Conservation (phyloP, 1,140 invertebrate genomes). For the Diploscapter pachys region DNA sequence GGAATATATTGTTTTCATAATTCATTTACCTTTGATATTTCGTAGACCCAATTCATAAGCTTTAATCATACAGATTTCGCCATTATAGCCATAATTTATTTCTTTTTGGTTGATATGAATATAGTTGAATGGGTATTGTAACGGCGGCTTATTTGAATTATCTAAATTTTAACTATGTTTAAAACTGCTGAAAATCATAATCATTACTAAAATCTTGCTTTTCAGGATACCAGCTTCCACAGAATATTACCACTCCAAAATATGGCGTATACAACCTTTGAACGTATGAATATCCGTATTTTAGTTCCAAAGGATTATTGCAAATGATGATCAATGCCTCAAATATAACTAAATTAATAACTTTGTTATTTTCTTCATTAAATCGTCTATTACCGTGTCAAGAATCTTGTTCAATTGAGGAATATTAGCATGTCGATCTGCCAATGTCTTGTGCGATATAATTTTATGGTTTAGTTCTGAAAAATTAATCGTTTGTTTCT, state of each 20-base stretch:
- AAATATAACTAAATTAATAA: not conserved
- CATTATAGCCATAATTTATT: not conserved
- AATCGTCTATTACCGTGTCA: too few species aligned
- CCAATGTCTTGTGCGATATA: too few species aligned
- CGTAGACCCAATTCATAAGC: constrained; percentile 3
- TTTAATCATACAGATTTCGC: constrained; percentile 2
- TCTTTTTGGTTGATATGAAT: constrained; percentile 3
- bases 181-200: not conserved
- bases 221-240: too few species aligned
- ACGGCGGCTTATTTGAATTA: not conserved
- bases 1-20: not conserved
- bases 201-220: not conserved
- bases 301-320: not conserved
- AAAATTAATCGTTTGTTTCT: too few species aligned
- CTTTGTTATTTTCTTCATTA: too few species aligned
- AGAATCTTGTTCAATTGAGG: too few species aligned
- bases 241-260: too few species aligned
- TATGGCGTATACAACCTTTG: too few species aligned
- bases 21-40: not conserved
- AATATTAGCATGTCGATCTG: too few species aligned
- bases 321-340: not conserved
- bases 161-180: too few species aligned
- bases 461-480: too few species aligned
- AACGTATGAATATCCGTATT: too few species aligned
- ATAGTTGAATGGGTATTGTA: constrained; percentile 4